A percentile compares a stretch with the other conserved stretches of the same genome.
These are phyloP conservation scores for Uromys caudimaculatus DNA, from an alignment of 2,797 vertebrate species.

Conservation along the genomic window DNA sequence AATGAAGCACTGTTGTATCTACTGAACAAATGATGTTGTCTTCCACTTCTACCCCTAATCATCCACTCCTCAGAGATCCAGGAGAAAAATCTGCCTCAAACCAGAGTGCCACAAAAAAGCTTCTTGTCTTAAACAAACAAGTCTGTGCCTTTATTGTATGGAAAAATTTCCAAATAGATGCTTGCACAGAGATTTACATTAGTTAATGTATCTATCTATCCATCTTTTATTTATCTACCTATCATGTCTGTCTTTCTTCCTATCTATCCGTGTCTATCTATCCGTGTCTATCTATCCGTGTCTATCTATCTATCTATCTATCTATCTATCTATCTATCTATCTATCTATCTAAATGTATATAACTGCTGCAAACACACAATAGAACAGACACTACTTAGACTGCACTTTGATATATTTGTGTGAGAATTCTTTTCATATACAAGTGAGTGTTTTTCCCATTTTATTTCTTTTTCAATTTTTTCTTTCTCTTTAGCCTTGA, in stretches of 20 bases:
- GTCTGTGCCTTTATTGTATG: neutral
- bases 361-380: neutral
- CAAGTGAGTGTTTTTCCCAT: neutral
- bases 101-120: neutral
- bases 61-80: neutral
- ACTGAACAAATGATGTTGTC: neutral
- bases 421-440: neutral
- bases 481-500: neutral
- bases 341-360: neutral
- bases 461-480: constrained; percentile 35
- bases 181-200: neutral
- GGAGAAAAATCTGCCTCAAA: neutral
- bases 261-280: neutral
- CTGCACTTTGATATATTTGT: neutral
- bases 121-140: constrained; percentile 19
- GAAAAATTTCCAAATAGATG: neutral
- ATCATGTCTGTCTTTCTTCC: neutral
- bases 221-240: neutral
- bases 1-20: neutral
- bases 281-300: no score
- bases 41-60: neutral
- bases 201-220: neutral
- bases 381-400: neutral
- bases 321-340: neutral
- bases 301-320: neutral